Conservation (phyloP, 92 coral and sea anemone species). For the Siderastrea siderea region DNA sequence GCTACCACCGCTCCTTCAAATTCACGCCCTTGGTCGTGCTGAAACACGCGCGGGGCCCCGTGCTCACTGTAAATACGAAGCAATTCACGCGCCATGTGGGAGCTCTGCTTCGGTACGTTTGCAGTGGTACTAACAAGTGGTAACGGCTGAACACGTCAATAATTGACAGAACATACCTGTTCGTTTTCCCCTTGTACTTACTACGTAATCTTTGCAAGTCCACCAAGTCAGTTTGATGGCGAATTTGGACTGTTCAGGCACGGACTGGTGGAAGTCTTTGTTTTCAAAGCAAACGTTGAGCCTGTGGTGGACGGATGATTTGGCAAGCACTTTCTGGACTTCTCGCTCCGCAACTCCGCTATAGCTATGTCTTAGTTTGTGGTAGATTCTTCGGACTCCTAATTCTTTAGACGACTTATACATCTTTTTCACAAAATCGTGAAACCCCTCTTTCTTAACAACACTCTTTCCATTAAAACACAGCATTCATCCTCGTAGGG, state of each 20-base stretch:
- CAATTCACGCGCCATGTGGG: too few species aligned
- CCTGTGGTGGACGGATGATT: constrained; percentile 2
- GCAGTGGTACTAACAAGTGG: constrained; percentile 33
- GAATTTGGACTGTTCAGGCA: constrained; percentile 33
- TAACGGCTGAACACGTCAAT: too few species aligned
- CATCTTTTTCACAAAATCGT: constrained; percentile 6
- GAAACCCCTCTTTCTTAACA: too few species aligned
- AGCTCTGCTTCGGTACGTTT: constrained; percentile 3
- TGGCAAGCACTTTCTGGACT: constrained; percentile 6
- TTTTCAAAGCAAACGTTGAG: constrained; percentile 29
- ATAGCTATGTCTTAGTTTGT: constrained; percentile 27
- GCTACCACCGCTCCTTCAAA: too few species aligned
- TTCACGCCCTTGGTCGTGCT: constrained; percentile 40
- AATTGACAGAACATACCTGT: constrained; percentile 30
- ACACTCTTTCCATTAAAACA: too few species aligned
- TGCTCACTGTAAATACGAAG: too few species aligned
- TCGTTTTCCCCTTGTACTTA: constrained; percentile 15
- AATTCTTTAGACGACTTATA: constrained; percentile 26
- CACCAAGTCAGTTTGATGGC: constrained; percentile 33
- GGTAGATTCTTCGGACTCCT: too few species aligned
- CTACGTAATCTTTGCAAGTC: constrained; percentile 14
- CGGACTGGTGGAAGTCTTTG: constrained; percentile 54
- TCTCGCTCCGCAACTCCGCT: constrained; percentile 29
- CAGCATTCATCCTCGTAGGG: too few species aligned
- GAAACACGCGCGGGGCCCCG: constrained; percentile 16